These are phyloP conservation scores for Cichlasoma orientale DNA, from an alignment of 2,797 vertebrate species.

Conservation along the genomic window DNA sequence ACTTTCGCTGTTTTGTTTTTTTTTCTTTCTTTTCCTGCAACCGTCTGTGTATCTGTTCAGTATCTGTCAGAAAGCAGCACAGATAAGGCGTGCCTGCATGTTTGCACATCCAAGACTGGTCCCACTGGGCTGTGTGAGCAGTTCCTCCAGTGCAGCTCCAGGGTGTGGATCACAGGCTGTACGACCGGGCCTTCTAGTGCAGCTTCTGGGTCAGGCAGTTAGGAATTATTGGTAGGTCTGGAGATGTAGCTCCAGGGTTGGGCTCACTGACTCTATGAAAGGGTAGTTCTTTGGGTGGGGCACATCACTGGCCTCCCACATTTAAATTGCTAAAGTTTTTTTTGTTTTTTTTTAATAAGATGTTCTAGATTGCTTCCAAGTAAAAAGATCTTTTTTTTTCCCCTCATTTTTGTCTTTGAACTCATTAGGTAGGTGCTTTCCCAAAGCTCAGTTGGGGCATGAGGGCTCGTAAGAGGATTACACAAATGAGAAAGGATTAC, in stretches of 20 bases:
- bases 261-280: slow-evolving; percentile 32
- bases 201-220: slow-evolving; percentile 34
- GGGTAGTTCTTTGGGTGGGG: slow-evolving; percentile 24
- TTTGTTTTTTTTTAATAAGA: neutral
- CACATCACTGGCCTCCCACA: slow-evolving; percentile 3
- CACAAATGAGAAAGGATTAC: neutral
- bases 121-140: slow-evolving; percentile 53
- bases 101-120: slow-evolving; percentile 63
- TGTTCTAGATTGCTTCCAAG: slow-evolving; percentile 12
- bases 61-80: slow-evolving; percentile 47
- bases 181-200: slow-evolving; percentile 39
- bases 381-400: neutral
- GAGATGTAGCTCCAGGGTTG: slow-evolving; percentile 43
- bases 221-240: slow-evolving; percentile 19
- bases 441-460: neutral
- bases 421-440: slow-evolving; percentile 3
- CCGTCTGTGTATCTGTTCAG: slow-evolving; percentile 35
- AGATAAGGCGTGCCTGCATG: slow-evolving; percentile 70
- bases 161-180: slow-evolving; percentile 56
- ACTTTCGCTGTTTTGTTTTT: slow-evolving; percentile 18
- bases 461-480: slow-evolving; percentile 1
- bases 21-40: neutral
- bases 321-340: slow-evolving; percentile 14
- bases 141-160: slow-evolving; percentile 52
- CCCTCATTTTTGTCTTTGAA: neutral